Evolutionary conservation across 2,888 invertebrate genomes (phyloP).

Genomic region (Xestoiulus laeticollis): DNA sequence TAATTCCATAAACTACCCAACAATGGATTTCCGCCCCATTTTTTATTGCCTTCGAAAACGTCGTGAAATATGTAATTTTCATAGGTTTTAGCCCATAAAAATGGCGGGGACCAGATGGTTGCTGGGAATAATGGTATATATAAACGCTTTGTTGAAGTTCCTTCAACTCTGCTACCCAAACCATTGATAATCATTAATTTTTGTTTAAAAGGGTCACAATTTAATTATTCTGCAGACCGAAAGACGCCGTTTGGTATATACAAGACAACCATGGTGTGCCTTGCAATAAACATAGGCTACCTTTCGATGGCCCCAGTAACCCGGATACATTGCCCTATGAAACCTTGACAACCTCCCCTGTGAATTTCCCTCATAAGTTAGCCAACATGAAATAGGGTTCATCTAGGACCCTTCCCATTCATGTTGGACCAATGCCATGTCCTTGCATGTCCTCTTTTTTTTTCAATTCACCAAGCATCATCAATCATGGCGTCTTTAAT

Average conservation of each 20-base stretch:
- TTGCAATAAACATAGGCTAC: not conserved
- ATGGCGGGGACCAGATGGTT: not conserved
- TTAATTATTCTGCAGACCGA: constrained; percentile 5
- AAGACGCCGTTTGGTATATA: not conserved
- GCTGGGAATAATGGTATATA: not conserved
- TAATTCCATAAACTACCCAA: constrained; percentile 23
- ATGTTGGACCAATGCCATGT: not conserved
- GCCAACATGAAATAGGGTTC: not conserved
- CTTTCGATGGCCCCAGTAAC: constrained; percentile 38
- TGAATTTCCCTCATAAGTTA: not conserved
- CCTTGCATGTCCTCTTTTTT: not conserved
- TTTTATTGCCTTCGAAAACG: not conserved
- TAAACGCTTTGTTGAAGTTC: constrained; percentile 5
- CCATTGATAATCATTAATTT: constrained; percentile 18
- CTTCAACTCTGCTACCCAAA: not conserved
- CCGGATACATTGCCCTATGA: not conserved
- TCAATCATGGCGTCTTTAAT: constrained; percentile 18
- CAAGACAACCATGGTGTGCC: not conserved
- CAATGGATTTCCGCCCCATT: not conserved
- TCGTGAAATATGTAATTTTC: constrained; percentile 39
- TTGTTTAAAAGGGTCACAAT: not conserved
- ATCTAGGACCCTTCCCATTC: not conserved
- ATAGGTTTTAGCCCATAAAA: constrained; percentile 34
- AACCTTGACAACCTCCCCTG: not conserved
- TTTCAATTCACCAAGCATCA: not conserved